Evolutionary conservation across 2,888 invertebrate genomes (phyloP).

Genomic region (Homarus gammarus): DNA sequence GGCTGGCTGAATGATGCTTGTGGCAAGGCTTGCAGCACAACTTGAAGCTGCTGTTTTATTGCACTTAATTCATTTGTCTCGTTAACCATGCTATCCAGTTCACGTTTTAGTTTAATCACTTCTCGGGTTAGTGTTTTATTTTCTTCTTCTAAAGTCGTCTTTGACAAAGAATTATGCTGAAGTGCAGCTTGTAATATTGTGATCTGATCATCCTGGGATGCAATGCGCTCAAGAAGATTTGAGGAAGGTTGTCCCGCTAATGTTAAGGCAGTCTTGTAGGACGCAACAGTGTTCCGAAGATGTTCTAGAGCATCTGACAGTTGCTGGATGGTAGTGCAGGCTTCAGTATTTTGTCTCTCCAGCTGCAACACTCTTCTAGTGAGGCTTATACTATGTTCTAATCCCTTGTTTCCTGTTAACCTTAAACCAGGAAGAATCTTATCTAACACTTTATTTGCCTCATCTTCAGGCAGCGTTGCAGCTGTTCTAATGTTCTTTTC

Average conservation of each 20-base stretch:
- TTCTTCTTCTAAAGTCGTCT: slow-evolving; percentile 46
- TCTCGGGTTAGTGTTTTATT: slow-evolving; percentile 52
- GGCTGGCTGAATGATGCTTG: neutral
- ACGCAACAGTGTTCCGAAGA: slow-evolving; percentile 48
- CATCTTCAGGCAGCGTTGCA: slow-evolving; percentile 42
- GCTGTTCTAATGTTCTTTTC: slow-evolving; percentile 61
- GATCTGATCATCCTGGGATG: slow-evolving; percentile 73
- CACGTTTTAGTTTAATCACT: slow-evolving; percentile 31
- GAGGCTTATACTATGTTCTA: slow-evolving; percentile 64
- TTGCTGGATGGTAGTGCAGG: slow-evolving; percentile 66
- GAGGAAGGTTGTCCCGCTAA: slow-evolving; percentile 64
- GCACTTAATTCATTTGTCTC: slow-evolving; percentile 49
- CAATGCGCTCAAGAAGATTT: slow-evolving; percentile 62
- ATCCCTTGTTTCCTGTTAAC: slow-evolving; percentile 52
- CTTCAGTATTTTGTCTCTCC: slow-evolving; percentile 68
- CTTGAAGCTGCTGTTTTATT: slow-evolving; percentile 48
- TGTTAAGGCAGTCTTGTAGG: slow-evolving; percentile 68
- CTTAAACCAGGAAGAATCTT: slow-evolving; percentile 48
- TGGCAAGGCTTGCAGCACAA: slow-evolving; percentile 17
- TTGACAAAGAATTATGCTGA: slow-evolving; percentile 28
- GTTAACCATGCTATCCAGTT: slow-evolving; percentile 8
- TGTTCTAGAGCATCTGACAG: slow-evolving; percentile 68
- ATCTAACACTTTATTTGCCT: slow-evolving; percentile 32
- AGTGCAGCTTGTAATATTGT: slow-evolving; percentile 63
- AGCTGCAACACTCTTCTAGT: slow-evolving; percentile 66